phyloP scores from a whole-genome alignment of 2,113 vertebrate genomes.

The Octodon degus region DNA sequence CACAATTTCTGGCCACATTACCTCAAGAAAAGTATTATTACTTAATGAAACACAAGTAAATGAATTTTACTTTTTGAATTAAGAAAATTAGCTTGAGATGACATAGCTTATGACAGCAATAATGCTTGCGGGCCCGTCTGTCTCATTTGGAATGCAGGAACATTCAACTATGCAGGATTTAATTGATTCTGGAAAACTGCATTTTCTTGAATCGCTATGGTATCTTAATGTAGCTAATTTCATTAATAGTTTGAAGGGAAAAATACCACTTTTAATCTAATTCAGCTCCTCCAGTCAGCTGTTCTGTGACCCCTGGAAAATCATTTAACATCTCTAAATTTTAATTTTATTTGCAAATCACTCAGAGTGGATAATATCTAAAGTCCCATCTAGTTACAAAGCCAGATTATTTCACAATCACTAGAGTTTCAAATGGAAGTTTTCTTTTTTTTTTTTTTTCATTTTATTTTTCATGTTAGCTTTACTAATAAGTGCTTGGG shows the following conservation, averaged over 20 bases:
- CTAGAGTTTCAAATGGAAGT: slow-evolving; percentile 54
- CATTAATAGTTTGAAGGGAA: slow-evolving; percentile 47
- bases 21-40: slow-evolving; percentile 72
- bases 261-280: slow-evolving; percentile 13
- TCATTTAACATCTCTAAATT: slow-evolving; percentile 39
- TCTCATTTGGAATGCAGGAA: slow-evolving; percentile 70
- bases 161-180: slow-evolving; percentile 55
- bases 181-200: slow-evolving; percentile 71
- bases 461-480: slow-evolving; percentile 17
- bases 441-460: neutral
- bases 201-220: slow-evolving; percentile 65
- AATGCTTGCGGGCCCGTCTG: slow-evolving; percentile 56
- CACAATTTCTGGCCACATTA: slow-evolving; percentile 51
- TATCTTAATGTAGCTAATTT: slow-evolving; percentile 68
- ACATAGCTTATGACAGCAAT: slow-evolving; percentile 67
- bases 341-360: slow-evolving; percentile 62
- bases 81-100: slow-evolving; percentile 69
- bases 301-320: neutral
- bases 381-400: neutral
- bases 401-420: neutral
- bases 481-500: slow-evolving; percentile 47
- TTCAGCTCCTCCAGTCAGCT: slow-evolving; percentile 8
- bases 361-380: slow-evolving; percentile 25
- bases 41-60: slow-evolving; percentile 76
- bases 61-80: slow-evolving; percentile 70